Conservation (phyloP, 2,888 invertebrate genomes). For the Chloromyia formosa region DNA sequence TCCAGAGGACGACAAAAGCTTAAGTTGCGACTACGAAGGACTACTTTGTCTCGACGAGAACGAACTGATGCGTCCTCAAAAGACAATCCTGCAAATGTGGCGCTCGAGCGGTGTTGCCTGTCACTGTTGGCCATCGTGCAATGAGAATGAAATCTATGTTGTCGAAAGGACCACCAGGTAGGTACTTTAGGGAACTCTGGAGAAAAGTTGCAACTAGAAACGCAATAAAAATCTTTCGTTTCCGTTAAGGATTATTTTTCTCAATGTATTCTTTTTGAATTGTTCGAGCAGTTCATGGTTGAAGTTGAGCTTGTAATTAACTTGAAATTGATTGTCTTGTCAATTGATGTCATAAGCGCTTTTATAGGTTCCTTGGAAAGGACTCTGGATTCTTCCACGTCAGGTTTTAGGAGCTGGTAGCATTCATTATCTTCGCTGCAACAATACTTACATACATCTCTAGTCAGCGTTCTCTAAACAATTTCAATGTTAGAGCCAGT, state of each 20-base stretch:
- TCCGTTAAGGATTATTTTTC: neutral
- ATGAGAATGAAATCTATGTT: constrained; percentile 72
- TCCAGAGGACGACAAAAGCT: constrained; percentile 50
- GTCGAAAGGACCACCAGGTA: constrained; percentile 50
- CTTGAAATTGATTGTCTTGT: too few relatives aligned
- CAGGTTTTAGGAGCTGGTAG: too few relatives aligned
- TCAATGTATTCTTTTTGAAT: too few relatives aligned
- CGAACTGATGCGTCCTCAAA: constrained; percentile 61
- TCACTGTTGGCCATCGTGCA: constrained; percentile 75
- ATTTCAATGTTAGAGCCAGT: too few relatives aligned
- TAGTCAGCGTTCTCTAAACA: too few relatives aligned
- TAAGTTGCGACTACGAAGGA: constrained; percentile 69
- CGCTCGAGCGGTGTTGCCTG: constrained; percentile 71
- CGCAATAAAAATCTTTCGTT: constrained; percentile 1
- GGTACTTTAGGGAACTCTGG: neutral
- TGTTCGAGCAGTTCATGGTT: too few relatives aligned
- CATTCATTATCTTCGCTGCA: too few relatives aligned
- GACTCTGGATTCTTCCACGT: too few relatives aligned
- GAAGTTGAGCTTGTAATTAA: too few relatives aligned
- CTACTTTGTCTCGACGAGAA: constrained; percentile 70
- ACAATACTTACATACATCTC: too few relatives aligned
- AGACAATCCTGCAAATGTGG: constrained; percentile 68
- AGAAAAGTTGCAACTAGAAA: constrained; percentile 13
- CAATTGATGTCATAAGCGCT: too few relatives aligned
- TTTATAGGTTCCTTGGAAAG: too few relatives aligned